Conservation (phyloP, 2,797 vertebrate genomes). For the Cetoscarus ocellatus region DNA sequence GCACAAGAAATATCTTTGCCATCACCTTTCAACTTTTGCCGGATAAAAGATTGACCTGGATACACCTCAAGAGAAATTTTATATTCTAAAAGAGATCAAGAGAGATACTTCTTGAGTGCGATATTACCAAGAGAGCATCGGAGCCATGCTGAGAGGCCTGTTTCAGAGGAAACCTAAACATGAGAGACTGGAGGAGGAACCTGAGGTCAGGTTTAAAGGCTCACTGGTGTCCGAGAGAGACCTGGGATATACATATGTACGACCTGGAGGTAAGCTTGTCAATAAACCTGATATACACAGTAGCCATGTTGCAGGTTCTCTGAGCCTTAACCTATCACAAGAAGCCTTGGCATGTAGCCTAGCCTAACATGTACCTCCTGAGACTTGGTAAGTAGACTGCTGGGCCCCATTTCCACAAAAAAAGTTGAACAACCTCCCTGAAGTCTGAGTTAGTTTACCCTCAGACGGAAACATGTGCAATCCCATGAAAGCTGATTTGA, state of each 20-base stretch:
- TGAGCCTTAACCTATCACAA: no score
- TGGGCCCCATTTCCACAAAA: no score
- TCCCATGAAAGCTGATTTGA: no score
- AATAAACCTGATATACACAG: neutral
- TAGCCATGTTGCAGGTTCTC: no score
- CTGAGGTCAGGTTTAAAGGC: constrained; percentile 89
- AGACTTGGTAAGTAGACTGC: no score
- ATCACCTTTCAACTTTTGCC: neutral
- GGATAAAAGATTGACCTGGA: neutral
- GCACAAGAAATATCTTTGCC: constrained; percentile 7
- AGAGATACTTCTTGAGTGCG: neutral
- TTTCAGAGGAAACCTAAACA: constrained; percentile 82
- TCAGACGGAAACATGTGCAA: no score
- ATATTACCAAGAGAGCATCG: constrained; percentile 8
- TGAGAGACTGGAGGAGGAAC: constrained; percentile 82
- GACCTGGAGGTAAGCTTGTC: constrained; percentile 91
- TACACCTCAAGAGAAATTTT: neutral
- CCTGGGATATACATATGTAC: constrained; percentile 88
- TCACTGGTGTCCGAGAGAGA: constrained; percentile 90
- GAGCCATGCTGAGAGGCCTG: constrained; percentile 79
- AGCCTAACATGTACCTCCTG: no score
- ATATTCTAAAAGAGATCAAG: constrained; percentile 3
- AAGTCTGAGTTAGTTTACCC: no score
- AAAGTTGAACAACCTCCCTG: no score
- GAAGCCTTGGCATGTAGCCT: no score